Evolutionary conservation across 2,797 vertebrate genomes (phyloP), one percentile per base, ranked within the genome.

Genomic region (Limnodromus scolopaceus): DNA sequence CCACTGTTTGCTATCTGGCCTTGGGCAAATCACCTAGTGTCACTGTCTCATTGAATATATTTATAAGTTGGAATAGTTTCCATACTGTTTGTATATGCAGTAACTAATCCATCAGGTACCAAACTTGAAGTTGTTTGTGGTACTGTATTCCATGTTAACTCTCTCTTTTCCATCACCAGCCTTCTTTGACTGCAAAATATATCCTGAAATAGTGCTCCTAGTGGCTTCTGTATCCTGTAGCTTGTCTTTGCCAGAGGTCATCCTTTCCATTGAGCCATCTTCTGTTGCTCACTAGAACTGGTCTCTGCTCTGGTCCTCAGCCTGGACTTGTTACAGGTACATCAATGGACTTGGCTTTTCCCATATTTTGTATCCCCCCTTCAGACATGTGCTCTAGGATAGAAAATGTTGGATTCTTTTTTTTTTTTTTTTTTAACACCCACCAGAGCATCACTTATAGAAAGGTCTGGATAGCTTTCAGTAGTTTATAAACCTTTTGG

Each of bases 391-490:
- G 22, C 16, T 65, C 27, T 54, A 45, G n/a, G 22, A 53, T 27
- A 53, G 5, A 30, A 72, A 36, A 48, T 34, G 18, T 9, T 63
- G 18, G 20, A 11, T 11, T 32, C 4, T 49, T 18, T 10, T 43
- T 11, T 45, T 3, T 10, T 6, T 14, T 3, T 8, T 6, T 11
- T 9, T 9, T 48, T 43, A 27, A 7, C 32, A 61, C 2, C 3
- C 18, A 45, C 4, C 4, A 45, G 7, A 7, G 4, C 30, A 55
- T 53, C 19, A 34, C 10, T 64, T 49, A 49, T 7, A 79, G 58
- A 49, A 72, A 76, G 15, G 8, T 53, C 32, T 75, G 46, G 32
- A 32, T 48, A 65, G 28, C 23, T 5, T 70, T 66, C 32, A 63
- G 48, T 19, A 51, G 4, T 32, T 70, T 75, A 60, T 53, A 75